Percentiles rank a stretch among this genome's conserved stretches.
Evolutionary conservation across 92 coral and sea anemone species (phyloP).

Genomic region (Siderastrea radians): DNA sequence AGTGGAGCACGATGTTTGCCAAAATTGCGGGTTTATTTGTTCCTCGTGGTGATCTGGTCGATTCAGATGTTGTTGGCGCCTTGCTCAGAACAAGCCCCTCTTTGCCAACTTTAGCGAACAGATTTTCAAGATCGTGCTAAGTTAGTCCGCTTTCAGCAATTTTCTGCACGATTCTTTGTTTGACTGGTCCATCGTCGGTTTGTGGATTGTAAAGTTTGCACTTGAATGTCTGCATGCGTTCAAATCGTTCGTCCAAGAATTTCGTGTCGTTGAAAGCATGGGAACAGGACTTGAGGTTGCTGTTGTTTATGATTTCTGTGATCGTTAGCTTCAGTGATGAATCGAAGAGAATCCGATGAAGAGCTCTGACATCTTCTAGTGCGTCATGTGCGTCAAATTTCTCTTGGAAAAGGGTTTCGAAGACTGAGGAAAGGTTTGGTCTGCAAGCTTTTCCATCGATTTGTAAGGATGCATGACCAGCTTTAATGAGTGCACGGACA

Average conservation of each 20-base stretch:
- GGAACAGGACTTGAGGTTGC: constrained; percentile 23
- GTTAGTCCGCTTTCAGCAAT: constrained; percentile 14
- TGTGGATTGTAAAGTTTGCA: constrained; percentile 24
- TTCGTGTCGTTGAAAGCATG: constrained; percentile 50
- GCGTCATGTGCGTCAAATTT: constrained; percentile 66
- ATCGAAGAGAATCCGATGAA: constrained; percentile 46
- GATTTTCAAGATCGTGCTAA: constrained; percentile 27
- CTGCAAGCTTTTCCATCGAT: constrained; percentile 2
- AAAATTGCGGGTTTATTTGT: constrained; percentile 21
- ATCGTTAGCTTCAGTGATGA: constrained; percentile 49
- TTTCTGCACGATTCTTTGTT: constrained; percentile 8
- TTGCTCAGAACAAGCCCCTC: constrained; percentile 30
- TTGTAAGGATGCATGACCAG: constrained; percentile 15
- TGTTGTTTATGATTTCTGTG: constrained; percentile 40
- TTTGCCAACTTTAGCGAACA: constrained; percentile 16
- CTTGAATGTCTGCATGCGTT: constrained; percentile 52
- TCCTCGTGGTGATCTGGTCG: constrained; percentile 10
- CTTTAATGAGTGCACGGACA: constrained; percentile 37
- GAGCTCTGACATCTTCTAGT: constrained; percentile 63
- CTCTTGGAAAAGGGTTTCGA: constrained; percentile 29
- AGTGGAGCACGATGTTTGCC: constrained; percentile 25
- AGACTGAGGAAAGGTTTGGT: constrained; percentile 29
- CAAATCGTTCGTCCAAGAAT: constrained; percentile 50
- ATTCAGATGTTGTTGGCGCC: constrained; percentile 10
- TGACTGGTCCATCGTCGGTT: constrained; percentile 31